These are phyloP conservation scores for Ceyx cyanopectus DNA, from an alignment of 2,113 vertebrate species.

Conservation along the genomic window DNA sequence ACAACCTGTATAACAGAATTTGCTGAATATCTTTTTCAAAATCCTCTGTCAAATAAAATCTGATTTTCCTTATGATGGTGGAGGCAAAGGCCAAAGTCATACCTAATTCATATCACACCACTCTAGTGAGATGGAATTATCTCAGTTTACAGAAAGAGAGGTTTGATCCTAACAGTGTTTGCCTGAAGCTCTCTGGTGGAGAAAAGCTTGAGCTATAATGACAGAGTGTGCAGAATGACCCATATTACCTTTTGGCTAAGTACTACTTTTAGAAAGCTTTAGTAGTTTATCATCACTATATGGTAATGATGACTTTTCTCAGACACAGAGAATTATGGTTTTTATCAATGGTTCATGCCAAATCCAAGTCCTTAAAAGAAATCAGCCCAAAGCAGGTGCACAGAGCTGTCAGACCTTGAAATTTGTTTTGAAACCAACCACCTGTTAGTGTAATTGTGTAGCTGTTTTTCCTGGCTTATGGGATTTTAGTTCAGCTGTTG, in stretches of 20 bases:
- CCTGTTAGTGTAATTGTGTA: conserved; percentile 84
- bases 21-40: neutral
- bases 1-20: neutral
- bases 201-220: conserved; percentile 7
- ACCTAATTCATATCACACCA: neutral
- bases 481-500: conserved; percentile 82
- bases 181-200: neutral
- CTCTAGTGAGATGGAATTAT: neutral
- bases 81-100: neutral
- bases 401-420: conserved; percentile 79
- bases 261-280: conserved; percentile 1
- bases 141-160: neutral
- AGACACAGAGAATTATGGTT: conserved; percentile 48
- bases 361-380: conserved; percentile 64
- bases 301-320: conserved; percentile 59
- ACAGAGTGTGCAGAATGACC: neutral
- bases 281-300: conserved; percentile 62
- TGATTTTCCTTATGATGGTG: neutral
- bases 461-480: conserved; percentile 84
- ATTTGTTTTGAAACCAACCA: conserved; percentile 83
- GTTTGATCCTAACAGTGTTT: neutral
- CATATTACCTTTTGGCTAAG: conserved; percentile 8
- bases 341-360: conserved; percentile 69
- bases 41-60: neutral
- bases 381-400: conserved; percentile 80